Base-by-base conservation (phyloP, 2,888 invertebrate genomes). In the Teleogryllus oceanicus region DNA sequence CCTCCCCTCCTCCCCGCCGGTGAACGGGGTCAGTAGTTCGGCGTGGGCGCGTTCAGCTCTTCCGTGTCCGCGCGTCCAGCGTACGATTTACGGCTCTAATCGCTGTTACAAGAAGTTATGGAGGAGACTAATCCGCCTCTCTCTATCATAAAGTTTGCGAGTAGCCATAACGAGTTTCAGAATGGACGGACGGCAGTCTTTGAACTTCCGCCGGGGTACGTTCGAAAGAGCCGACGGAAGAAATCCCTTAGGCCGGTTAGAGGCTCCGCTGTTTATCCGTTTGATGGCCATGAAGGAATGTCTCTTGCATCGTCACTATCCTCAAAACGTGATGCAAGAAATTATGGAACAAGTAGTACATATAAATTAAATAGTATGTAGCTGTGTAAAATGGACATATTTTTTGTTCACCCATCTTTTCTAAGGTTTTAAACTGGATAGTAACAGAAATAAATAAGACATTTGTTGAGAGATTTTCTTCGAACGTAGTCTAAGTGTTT, bases 161-260 rank as follows among this genome's bases (percentile, higher is more conserved):
- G 62, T n/a, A 62, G 62, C 62, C 62, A 62, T 62, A 62, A 62
- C 62, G 62, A 62, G 62, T 62, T 62, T 62, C 4, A 62, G 62
- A 62, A 62, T 62, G 62, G 13, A 62, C 62, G 62, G 18, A 62
- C 62, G 62, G 62, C 13, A 62, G 62, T 62, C 62, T 62, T 62
- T 13, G 62, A 62, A 62, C 62, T 62, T n/a, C 62, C 62, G 62
- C 62, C n/a, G 62, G 16, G 37, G 37, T 37, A 8, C 62, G 62
- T 62, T 62, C 62, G 16, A 62, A 62, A 62, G 62, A 62, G 13
- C 16, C 13, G 62, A 13, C 62, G 62, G 37, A n/a, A 18, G 62
- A 12, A 62, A 62, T 11, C 11, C 62, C 37, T 37, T 37, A 8
- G 8, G 37, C 8, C 37, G 37, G 5, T 8, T 62, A n/a, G 62